Evolutionary conservation across 1,140 invertebrate genomes (phyloP).

Genomic region (Polypedilum pembai): DNA sequence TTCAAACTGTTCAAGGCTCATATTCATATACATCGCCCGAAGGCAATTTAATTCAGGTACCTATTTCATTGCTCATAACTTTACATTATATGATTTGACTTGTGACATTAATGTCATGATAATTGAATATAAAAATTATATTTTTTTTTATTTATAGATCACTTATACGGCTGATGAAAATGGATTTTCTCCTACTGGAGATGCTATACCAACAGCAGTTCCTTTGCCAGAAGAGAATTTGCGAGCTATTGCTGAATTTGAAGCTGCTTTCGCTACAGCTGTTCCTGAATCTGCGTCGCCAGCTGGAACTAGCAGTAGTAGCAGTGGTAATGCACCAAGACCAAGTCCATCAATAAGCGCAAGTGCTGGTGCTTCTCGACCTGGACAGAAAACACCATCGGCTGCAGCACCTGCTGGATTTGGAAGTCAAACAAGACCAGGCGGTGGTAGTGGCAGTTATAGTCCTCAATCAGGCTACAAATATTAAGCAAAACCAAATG

Average conservation of each 20-base stretch:
- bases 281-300: not conserved
- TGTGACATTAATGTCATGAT: constrained; percentile 31
- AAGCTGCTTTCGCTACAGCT: constrained; percentile 7
- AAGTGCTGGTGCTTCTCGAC: not conserved
- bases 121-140: constrained; percentile 11
- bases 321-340: not conserved
- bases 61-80: not conserved
- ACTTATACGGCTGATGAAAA: constrained; percentile 58
- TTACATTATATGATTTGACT: not conserved
- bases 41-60: constrained; percentile 48
- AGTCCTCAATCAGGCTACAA: not conserved
- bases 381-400: not conserved
- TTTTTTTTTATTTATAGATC: constrained; percentile 49
- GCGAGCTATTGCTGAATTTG: not conserved
- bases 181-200: constrained; percentile 54
- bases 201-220: constrained; percentile 43
- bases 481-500: constrained; percentile 6
- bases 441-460: not conserved
- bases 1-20: constrained; percentile 53
- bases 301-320: not conserved
- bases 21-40: constrained; percentile 64
- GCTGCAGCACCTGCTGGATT: not conserved
- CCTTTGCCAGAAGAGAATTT: constrained; percentile 6
- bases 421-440: not conserved
- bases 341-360: not conserved